A percentile compares a stretch with the other conserved stretches of the same genome.
Evolutionary conservation across 2,888 invertebrate genomes (phyloP).

Genomic region (Euplagia quadripunctaria): DNA sequence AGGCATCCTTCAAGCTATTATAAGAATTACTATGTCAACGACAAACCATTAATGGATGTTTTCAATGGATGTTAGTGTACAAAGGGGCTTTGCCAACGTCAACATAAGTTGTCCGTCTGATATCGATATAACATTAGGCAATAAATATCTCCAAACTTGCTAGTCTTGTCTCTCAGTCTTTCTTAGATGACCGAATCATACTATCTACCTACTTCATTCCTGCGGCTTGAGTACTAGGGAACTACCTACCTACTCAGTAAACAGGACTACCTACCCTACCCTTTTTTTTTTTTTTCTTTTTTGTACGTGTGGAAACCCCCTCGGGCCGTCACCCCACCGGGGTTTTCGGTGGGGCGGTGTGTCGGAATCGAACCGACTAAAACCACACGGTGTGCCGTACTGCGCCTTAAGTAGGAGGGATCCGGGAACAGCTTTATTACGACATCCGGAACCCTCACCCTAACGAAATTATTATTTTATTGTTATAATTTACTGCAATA

Average conservation of each 20-base stretch:
- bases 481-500: background rate
- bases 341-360: no score
- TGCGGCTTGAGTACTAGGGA: slow-evolving; percentile 19
- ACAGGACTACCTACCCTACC: background rate
- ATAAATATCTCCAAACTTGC: slow-evolving; percentile 50
- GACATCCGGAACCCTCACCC: no score
- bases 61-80: background rate
- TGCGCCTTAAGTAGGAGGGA: no score
- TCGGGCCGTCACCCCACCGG: no score
- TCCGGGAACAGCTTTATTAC: no score
- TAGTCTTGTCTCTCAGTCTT: slow-evolving; percentile 66
- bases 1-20: background rate
- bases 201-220: slow-evolving; percentile 20
- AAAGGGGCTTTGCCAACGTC: slow-evolving; percentile 9
- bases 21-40: background rate
- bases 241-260: background rate
- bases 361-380: no score
- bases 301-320: no score
- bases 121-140: slow-evolving; percentile 30
- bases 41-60: background rate
- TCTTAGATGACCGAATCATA: slow-evolving; percentile 36
- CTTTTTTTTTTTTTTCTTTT: no score
- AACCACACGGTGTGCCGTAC: no score
- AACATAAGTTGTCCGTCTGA: slow-evolving; percentile 24
- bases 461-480: no score